phyloP scores from a whole-genome alignment of 2,113 vertebrate species.

The Rhadina sibilatrix region DNA sequence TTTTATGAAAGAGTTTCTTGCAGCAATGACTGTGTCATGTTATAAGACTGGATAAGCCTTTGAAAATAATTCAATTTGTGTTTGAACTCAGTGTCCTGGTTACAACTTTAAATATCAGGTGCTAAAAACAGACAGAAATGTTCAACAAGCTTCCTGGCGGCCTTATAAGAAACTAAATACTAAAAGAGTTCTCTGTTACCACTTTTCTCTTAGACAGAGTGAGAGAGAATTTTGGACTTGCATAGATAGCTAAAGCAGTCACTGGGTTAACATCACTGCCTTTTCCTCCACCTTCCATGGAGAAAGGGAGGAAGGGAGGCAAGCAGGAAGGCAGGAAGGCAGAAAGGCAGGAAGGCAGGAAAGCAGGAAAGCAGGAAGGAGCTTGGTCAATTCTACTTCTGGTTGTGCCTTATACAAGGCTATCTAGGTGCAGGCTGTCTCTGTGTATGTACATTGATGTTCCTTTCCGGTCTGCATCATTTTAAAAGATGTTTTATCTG shows the following conservation, averaged over 20 bases:
- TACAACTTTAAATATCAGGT: slow-evolving; percentile 57
- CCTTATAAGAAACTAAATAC: slow-evolving; percentile 13
- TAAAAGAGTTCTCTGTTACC: background rate
- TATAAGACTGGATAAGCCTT: slow-evolving; percentile 40
- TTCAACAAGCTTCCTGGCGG: background rate
- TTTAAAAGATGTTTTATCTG: background rate
- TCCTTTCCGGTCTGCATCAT: background rate
- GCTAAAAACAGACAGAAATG: slow-evolving; percentile 52
- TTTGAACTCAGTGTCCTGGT: slow-evolving; percentile 44
- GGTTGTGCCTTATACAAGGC: background rate
- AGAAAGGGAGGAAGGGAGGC: too few species aligned
- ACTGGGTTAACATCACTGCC: background rate
- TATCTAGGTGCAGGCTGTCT: background rate
- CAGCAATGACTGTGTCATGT: background rate
- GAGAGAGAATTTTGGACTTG: background rate
- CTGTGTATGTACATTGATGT: background rate
- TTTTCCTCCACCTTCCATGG: background rate
- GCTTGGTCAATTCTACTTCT: background rate
- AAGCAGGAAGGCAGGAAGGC: too few species aligned
- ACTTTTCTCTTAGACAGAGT: slow-evolving; percentile 20
- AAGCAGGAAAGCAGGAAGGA: background rate
- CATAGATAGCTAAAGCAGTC: background rate
- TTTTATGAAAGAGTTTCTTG: slow-evolving; percentile 48
- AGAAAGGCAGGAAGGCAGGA: too few species aligned
- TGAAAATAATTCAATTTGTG: slow-evolving; percentile 46